These are phyloP conservation scores for Thaumetopoea pityocampa DNA, from an alignment of 1,140 invertebrate genomes.

Conservation along the genomic window DNA sequence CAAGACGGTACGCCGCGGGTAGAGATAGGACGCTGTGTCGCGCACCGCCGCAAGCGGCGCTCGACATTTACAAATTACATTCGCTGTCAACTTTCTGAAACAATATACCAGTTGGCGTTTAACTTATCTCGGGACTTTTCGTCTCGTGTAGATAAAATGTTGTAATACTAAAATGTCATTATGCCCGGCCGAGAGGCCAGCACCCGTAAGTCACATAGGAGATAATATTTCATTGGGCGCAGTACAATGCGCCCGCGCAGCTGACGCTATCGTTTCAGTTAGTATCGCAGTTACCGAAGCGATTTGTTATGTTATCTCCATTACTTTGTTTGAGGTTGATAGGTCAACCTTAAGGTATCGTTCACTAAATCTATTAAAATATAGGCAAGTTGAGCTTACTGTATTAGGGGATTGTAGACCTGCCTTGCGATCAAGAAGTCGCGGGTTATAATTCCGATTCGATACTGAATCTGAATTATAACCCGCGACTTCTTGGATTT, in stretches of 20 bases:
- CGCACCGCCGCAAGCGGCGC: slow-evolving; percentile 30
- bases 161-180: slow-evolving; percentile 74
- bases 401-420: too few relatives aligned
- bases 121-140: slow-evolving; percentile 69
- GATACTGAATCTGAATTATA: too few relatives aligned
- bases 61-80: slow-evolving; percentile 70
- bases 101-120: slow-evolving; percentile 72
- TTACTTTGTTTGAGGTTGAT: slow-evolving; percentile 63
- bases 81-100: slow-evolving; percentile 64
- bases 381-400: slow-evolving; percentile 3
- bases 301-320: slow-evolving; percentile 68
- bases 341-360: slow-evolving; percentile 61
- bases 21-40: slow-evolving; percentile 37
- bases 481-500: too few relatives aligned
- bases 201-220: slow-evolving; percentile 51
- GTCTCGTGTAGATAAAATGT: slow-evolving; percentile 68
- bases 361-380: slow-evolving; percentile 36
- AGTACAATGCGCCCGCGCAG: slow-evolving; percentile 22
- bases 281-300: slow-evolving; percentile 54
- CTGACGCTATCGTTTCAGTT: slow-evolving; percentile 45
- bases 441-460: too few relatives aligned
- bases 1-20: slow-evolving; percentile 26
- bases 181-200: slow-evolving; percentile 48
- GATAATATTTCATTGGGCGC: slow-evolving; percentile 64
- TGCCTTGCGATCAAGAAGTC: background rate